Evolutionary conservation across 2,797 vertebrate genomes (phyloP).

Genomic region (Myotis pilosus): DNA sequence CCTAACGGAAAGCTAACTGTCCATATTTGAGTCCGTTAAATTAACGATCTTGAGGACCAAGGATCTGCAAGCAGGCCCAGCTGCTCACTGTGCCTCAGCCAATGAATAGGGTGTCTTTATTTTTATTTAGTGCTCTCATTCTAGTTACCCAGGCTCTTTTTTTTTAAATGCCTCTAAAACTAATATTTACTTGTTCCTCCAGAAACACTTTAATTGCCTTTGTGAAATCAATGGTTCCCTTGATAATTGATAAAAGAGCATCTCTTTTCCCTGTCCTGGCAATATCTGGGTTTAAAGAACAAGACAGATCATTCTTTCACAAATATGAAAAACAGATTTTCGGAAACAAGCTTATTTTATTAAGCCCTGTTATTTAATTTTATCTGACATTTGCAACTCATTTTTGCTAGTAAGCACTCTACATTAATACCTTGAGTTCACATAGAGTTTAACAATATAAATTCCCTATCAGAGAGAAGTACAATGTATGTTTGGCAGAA

Average conservation of each 20-base stretch:
- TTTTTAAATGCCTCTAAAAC: slow-evolving; percentile 60
- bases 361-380: slow-evolving; percentile 85
- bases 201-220: slow-evolving; percentile 66
- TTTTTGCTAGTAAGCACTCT: slow-evolving; percentile 83
- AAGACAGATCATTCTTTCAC: slow-evolving; percentile 80
- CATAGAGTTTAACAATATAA: slow-evolving; percentile 84
- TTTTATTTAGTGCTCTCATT: slow-evolving; percentile 57
- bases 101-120: slow-evolving; percentile 1
- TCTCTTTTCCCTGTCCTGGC: slow-evolving; percentile 79
- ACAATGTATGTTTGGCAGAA: slow-evolving; percentile 70
- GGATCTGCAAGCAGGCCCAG: background rate
- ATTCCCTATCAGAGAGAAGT: slow-evolving; percentile 82
- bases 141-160: slow-evolving; percentile 39
- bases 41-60: background rate
- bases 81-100: background rate
- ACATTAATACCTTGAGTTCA: slow-evolving; percentile 84
- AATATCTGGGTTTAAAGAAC: slow-evolving; percentile 79
- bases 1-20: background rate
- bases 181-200: slow-evolving; percentile 67
- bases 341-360: slow-evolving; percentile 84
- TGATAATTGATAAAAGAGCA: slow-evolving; percentile 79
- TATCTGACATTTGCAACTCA: slow-evolving; percentile 83
- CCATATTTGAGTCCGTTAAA: background rate
- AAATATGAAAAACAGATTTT: slow-evolving; percentile 81
- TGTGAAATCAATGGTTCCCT: slow-evolving; percentile 77